Evolutionary conservation across 2,888 invertebrate genomes (phyloP).

Genomic region (Dynastes grantii): DNA sequence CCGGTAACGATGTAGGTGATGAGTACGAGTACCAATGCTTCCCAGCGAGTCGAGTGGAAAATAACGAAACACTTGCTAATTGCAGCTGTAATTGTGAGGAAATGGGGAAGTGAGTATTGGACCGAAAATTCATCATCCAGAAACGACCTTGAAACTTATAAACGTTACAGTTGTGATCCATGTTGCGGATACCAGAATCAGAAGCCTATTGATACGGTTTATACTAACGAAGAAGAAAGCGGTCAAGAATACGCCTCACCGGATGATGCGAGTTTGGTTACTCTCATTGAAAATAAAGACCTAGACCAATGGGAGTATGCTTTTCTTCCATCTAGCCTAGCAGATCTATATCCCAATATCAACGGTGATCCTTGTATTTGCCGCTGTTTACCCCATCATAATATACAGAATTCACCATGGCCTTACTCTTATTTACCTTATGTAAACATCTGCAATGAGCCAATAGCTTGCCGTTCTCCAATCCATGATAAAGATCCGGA

Average conservation of each 20-base stretch:
- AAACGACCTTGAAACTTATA: neutral
- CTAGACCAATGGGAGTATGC: neutral
- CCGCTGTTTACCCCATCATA: no score
- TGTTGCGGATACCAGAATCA: neutral
- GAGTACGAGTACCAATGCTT: slow-evolving; percentile 65
- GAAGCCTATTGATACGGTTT: neutral
- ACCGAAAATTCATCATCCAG: neutral
- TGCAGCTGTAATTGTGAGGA: neutral
- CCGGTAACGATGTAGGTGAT: neutral
- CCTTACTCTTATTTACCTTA: neutral
- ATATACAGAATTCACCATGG: no score
- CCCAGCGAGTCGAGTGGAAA: slow-evolving; percentile 56
- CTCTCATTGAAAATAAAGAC: neutral
- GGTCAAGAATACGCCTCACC: neutral
- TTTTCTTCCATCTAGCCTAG: neutral
- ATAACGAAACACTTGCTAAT: neutral
- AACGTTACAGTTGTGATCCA: neutral
- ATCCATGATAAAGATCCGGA: no score
- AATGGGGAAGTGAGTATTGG: neutral
- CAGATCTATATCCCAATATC: neutral
- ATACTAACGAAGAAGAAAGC: no score
- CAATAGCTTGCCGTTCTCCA: no score
- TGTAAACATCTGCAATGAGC: no score
- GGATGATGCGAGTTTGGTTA: neutral
- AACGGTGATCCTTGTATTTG: neutral